Evolutionary conservation across 2,797 vertebrate species (phyloP).

Genomic region (Labroides dimidiatus): DNA sequence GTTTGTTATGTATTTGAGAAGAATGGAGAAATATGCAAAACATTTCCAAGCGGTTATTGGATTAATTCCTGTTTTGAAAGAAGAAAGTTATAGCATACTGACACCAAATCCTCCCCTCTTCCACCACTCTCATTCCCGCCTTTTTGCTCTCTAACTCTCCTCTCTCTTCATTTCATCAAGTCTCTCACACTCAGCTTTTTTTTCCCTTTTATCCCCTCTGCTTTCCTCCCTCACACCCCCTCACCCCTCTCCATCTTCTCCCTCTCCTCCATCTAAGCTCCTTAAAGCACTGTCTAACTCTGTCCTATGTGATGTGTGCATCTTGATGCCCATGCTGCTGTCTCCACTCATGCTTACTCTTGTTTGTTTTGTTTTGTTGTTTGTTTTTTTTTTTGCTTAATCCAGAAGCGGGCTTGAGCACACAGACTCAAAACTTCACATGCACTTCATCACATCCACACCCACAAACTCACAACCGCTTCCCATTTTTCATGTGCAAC

Average conservation of each 20-base stretch:
- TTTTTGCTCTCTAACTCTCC: slow-evolving; percentile 14
- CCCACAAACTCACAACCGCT: slow-evolving; percentile 6
- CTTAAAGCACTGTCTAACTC: slow-evolving; percentile 61
- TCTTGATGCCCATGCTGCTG: slow-evolving; percentile 45
- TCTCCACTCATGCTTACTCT: slow-evolving; percentile 54
- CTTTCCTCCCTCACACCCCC: slow-evolving; percentile 20
- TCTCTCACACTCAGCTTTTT: slow-evolving; percentile 38
- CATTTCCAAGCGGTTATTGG: slow-evolving; percentile 57
- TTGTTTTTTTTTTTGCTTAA: slow-evolving; percentile 35
- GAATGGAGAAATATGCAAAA: slow-evolving; percentile 57
- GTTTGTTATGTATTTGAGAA: slow-evolving; percentile 28
- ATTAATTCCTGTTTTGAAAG: slow-evolving; percentile 63
- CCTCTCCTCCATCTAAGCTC: slow-evolving; percentile 49
- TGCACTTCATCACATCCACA: neutral
- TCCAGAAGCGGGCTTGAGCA: slow-evolving; percentile 28
- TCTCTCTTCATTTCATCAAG: slow-evolving; percentile 30
- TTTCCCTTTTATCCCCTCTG: slow-evolving; percentile 37
- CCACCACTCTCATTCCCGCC: neutral
- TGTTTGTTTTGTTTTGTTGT: too few relatives aligned
- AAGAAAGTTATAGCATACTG: slow-evolving; percentile 33
- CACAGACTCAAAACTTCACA: slow-evolving; percentile 2
- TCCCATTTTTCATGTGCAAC: slow-evolving; percentile 1
- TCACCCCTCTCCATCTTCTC: slow-evolving; percentile 16
- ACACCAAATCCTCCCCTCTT: slow-evolving; percentile 8
- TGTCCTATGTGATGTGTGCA: slow-evolving; percentile 37